Percentiles rank a stretch among this genome's conserved stretches.
These are phyloP conservation scores for Pelosia muscerda DNA, from an alignment of 2,888 invertebrate species.

Conservation along the genomic window DNA sequence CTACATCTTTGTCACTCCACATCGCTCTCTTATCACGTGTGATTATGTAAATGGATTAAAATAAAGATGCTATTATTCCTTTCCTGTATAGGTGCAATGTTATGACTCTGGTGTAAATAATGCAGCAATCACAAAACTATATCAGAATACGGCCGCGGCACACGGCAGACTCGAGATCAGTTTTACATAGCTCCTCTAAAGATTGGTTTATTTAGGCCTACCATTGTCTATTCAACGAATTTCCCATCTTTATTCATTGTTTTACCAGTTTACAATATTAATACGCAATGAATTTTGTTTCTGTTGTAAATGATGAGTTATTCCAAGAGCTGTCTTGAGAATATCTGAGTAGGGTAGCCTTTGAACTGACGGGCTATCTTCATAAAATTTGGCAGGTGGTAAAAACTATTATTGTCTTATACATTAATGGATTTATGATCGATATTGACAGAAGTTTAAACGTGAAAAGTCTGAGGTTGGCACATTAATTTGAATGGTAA, in stretches of 20 bases:
- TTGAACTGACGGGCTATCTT: slow-evolving; percentile 36
- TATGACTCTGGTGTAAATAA: not conserved
- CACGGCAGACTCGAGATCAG: slow-evolving; percentile 47
- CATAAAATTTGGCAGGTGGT: slow-evolving; percentile 15
- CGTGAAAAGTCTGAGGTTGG: not conserved
- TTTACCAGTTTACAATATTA: slow-evolving; percentile 52
- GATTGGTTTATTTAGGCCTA: slow-evolving; percentile 55
- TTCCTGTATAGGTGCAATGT: no score
- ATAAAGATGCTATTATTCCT: no score
- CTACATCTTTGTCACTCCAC: no score
- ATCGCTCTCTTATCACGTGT: no score
- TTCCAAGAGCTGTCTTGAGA: slow-evolving; percentile 42
- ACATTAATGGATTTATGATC: not conserved
- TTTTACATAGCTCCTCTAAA: slow-evolving; percentile 52
- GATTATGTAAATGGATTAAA: no score
- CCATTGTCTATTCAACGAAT: slow-evolving; percentile 52
- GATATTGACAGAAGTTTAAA: not conserved
- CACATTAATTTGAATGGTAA: not conserved
- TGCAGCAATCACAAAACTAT: not conserved
- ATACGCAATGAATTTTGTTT: slow-evolving; percentile 59
- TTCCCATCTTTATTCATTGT: slow-evolving; percentile 61
- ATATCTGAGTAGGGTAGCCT: slow-evolving; percentile 39
- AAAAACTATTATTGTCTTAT: slow-evolving; percentile 22
- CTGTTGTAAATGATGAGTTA: slow-evolving; percentile 60
- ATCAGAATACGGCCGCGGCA: slow-evolving; percentile 42